Percentiles rank a stretch among this genome's conserved stretches.
phyloP scores from a whole-genome alignment of 1,140 invertebrate genomes.

The Battus philenor region DNA sequence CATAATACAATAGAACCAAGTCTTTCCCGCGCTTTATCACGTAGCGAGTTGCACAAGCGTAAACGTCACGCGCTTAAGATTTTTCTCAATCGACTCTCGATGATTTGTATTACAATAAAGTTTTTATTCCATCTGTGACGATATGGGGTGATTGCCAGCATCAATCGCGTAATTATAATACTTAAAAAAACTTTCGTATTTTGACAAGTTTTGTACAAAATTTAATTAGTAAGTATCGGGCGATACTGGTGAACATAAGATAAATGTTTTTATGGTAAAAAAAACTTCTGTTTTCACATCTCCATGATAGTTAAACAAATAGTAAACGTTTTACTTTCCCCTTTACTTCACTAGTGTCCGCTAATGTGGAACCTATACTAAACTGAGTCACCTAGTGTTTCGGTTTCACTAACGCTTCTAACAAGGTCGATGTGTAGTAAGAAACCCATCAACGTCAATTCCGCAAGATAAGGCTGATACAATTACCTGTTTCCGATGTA shows the following conservation, averaged over 20 bases:
- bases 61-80: constrained; percentile 48
- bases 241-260: too few relatives aligned
- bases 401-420: constrained; percentile 52
- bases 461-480: constrained; percentile 9
- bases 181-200: too few relatives aligned
- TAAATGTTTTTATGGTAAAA: too few relatives aligned
- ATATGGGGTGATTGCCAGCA: constrained; percentile 35
- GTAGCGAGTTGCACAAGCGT: constrained; percentile 59
- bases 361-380: constrained; percentile 54
- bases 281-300: constrained; percentile 39
- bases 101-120: constrained; percentile 51
- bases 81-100: constrained; percentile 54
- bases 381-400: constrained; percentile 57
- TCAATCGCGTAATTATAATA: constrained; percentile 42
- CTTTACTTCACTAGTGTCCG: constrained; percentile 58
- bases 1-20: constrained; percentile 50
- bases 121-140: constrained; percentile 31
- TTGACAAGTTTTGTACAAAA: too few relatives aligned
- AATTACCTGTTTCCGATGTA: constrained; percentile 6
- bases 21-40: constrained; percentile 56
- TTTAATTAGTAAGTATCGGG: too few relatives aligned
- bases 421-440: constrained; percentile 7
- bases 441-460: constrained; percentile 16
- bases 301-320: constrained; percentile 62
- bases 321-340: constrained; percentile 58